A percentile compares a stretch with the other conserved stretches of the same genome.
Evolutionary conservation across 2,113 vertebrate genomes (phyloP).

Genomic region (Cariama cristata): DNA sequence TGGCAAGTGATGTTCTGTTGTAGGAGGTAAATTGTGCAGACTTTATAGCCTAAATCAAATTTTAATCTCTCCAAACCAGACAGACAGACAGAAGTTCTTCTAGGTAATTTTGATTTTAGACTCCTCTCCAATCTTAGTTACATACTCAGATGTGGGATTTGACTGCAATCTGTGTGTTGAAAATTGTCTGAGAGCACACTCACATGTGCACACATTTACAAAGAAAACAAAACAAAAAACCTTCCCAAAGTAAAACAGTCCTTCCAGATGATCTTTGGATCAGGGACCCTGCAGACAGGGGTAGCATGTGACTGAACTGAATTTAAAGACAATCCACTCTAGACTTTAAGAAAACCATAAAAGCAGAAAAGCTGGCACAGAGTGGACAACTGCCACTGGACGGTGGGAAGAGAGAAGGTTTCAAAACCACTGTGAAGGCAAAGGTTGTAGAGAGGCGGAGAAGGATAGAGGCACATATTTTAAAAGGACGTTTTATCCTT

Average conservation of each 20-base stretch:
- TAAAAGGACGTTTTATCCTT: slow-evolving; percentile 39
- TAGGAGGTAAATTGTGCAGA: not conserved
- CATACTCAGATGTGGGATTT: not conserved
- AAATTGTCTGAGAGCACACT: not conserved
- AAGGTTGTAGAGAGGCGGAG: not conserved
- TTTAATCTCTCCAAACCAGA: not conserved
- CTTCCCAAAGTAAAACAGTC: not conserved
- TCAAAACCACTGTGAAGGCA: not conserved
- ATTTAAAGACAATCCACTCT: not conserved
- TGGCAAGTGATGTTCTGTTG: not conserved
- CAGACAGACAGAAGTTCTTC: not conserved
- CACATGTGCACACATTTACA: not conserved
- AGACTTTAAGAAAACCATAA: not conserved
- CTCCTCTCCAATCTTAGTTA: not conserved
- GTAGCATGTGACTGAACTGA: not conserved
- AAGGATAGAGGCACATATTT: not conserved
- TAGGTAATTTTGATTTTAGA: not conserved
- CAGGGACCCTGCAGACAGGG: not conserved
- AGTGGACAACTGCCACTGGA: not conserved
- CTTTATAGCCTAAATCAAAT: not conserved
- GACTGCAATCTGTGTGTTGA: accelerated
- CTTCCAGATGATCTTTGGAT: not conserved
- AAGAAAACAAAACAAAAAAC: not conserved
- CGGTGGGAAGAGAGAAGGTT: not conserved
- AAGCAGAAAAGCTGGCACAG: not conserved